Evolutionary conservation across 2,797 vertebrate species (phyloP).

Genomic region (Neosilurus hyrtlii): DNA sequence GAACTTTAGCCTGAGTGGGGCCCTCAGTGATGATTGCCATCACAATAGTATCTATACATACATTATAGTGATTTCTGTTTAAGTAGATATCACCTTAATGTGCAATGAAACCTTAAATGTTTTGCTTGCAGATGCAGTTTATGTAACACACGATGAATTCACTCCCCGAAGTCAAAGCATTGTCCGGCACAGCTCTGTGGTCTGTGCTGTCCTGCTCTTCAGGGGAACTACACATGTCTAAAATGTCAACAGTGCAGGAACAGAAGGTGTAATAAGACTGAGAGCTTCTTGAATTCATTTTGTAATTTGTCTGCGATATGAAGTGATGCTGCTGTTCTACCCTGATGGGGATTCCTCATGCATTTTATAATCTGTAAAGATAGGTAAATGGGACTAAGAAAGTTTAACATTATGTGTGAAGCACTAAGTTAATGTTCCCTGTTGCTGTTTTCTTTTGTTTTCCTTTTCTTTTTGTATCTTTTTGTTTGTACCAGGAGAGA

Average conservation of each 20-base stretch:
- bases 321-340: conserved; percentile 78
- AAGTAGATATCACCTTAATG: not conserved
- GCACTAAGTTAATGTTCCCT: conserved; percentile 63
- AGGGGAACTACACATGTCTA: conserved; percentile 76
- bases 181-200: conserved; percentile 81
- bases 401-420: conserved; percentile 71
- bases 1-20: no score
- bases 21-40: no score
- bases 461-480: not conserved
- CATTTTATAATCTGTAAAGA: conserved; percentile 71
- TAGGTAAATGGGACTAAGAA: conserved; percentile 67
- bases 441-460: conserved; percentile 15
- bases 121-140: conserved; percentile 90
- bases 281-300: conserved; percentile 71
- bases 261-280: conserved; percentile 56
- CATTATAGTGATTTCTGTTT: no score
- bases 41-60: no score
- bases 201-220: conserved; percentile 85
- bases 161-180: conserved; percentile 80
- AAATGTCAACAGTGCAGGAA: conserved; percentile 68
- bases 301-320: conserved; percentile 79
- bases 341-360: conserved; percentile 70
- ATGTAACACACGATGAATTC: conserved; percentile 86
- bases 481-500: conserved; percentile 29
- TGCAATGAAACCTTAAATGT: conserved; percentile 31